Conservation (phyloP, 2,113 vertebrate genomes). For the Heterochromis multidens region DNA sequence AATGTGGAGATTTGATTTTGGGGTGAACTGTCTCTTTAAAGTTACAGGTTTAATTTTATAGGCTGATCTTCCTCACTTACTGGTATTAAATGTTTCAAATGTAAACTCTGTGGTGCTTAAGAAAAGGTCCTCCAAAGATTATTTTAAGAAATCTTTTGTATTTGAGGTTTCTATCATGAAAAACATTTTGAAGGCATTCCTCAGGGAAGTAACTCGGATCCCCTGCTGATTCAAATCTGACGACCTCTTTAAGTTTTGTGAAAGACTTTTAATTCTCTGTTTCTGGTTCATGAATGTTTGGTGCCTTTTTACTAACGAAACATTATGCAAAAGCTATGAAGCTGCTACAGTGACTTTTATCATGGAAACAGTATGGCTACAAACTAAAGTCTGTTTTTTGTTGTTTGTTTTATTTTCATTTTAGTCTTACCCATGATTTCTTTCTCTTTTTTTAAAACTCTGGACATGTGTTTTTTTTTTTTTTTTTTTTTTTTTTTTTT, state of each 20-base stretch:
- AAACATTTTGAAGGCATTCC: background rate
- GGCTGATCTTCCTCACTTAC: background rate
- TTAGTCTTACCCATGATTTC: background rate
- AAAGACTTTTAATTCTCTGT: background rate
- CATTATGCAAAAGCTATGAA: background rate
- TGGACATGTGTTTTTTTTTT: background rate
- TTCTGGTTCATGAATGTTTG: background rate
- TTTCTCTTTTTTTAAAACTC: background rate
- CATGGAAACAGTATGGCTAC: background rate
- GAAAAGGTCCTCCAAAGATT: background rate
- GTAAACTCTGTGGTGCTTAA: too few species aligned
- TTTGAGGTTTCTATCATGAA: background rate
- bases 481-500: too few species aligned
- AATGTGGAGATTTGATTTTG: background rate
- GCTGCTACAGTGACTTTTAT: background rate
- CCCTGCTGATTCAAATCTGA: background rate
- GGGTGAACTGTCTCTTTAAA: background rate
- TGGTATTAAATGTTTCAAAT: background rate
- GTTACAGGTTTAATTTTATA: background rate
- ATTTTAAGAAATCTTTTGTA: background rate
- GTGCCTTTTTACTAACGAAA: background rate
- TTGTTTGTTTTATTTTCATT: background rate
- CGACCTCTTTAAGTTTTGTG: background rate
- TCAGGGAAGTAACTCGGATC: background rate
- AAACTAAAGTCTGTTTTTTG: background rate